Percentiles rank a stretch among this genome's conserved stretches.
Evolutionary conservation across 2,113 vertebrate species (phyloP).

Genomic region (Elephas maximus): DNA sequence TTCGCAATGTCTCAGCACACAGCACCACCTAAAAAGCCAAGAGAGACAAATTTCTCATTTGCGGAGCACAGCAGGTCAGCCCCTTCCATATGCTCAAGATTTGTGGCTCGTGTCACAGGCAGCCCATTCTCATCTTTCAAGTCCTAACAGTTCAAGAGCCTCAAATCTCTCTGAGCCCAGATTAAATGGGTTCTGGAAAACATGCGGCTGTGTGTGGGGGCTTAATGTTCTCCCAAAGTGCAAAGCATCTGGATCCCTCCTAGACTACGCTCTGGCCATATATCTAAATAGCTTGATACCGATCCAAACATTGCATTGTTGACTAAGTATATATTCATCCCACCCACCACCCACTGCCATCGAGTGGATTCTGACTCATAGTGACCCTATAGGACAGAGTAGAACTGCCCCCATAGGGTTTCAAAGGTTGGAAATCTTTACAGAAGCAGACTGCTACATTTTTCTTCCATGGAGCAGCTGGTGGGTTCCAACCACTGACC

Average conservation of each 20-base stretch:
- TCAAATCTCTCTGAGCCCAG: conserved; percentile 73
- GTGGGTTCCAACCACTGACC: too few relatives aligned
- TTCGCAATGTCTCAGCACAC: conserved; percentile 55
- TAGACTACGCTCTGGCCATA: background rate
- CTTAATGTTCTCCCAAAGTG: background rate
- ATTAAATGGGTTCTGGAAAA: conserved; percentile 70
- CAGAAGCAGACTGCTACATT: too few relatives aligned
- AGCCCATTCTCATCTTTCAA: conserved; percentile 79
- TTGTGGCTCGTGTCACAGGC: conserved; percentile 72
- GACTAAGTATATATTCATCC: conserved; percentile 16
- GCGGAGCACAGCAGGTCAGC: conserved; percentile 66
- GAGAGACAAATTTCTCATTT: conserved; percentile 81
- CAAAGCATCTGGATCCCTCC: background rate
- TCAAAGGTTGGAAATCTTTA: too few relatives aligned
- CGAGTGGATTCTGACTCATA: too few relatives aligned
- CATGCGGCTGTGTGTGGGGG: background rate
- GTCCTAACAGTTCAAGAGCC: conserved; percentile 69
- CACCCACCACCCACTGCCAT: too few relatives aligned
- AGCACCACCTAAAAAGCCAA: conserved; percentile 58
- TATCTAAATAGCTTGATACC: background rate
- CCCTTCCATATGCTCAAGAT: conserved; percentile 77
- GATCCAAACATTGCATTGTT: background rate
- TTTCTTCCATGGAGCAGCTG: too few relatives aligned
- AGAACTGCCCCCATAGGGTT: too few relatives aligned
- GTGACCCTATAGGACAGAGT: too few relatives aligned